Base-by-base conservation (phyloP, 2,113 vertebrate species). In the Laticauda colubrina region DNA sequence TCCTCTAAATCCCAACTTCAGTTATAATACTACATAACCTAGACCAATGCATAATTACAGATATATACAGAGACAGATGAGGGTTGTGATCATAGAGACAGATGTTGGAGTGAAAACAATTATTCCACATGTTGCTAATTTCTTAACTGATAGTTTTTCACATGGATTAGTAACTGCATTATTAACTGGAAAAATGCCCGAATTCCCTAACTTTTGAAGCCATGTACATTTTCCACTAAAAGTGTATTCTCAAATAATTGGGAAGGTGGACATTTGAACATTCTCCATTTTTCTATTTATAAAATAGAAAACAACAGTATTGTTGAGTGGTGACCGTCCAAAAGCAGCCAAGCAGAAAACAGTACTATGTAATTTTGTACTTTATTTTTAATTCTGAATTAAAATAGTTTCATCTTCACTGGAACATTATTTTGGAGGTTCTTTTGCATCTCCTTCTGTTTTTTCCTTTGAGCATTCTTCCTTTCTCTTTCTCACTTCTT, bases 261-360 rank as follows among this genome's bases (percentile, higher is more conserved):
- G 89, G 26, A 11, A 29, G 59, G 4, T 6, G 34, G 15, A n/a
- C 2, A 86, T 59, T 39, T 29, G 43, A 75, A 89, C 81, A 3
- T 29, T 21, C 86, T n/a, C 45, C 55, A 24, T 90, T 85, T 75
- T 94, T 94, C 45, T 1, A 26, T 53, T 91, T 92, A 55, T 59
- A n/a, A 69, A 86, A 12, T 2, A 51, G 20, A 48, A 85, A 45
- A 91, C 94, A 75, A 24, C 21, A 91, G 86, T 61, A 34, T 89
- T 3, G 7, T 11, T 55, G 85, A 88, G 3, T 15, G 26, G 11
- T 93, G 2, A 34, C n/a, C 0, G 18, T 0, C 0, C 0, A 87
- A 85, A 56, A 93, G 93, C 29, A 89, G n/a, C 15, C 57, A 29
- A 87, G 61, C 23, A 89, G 39, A 89, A 21, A 45, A 57, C 3